Evolutionary conservation across 2,797 vertebrate genomes (phyloP).

Genomic region (Brotula barbata): DNA sequence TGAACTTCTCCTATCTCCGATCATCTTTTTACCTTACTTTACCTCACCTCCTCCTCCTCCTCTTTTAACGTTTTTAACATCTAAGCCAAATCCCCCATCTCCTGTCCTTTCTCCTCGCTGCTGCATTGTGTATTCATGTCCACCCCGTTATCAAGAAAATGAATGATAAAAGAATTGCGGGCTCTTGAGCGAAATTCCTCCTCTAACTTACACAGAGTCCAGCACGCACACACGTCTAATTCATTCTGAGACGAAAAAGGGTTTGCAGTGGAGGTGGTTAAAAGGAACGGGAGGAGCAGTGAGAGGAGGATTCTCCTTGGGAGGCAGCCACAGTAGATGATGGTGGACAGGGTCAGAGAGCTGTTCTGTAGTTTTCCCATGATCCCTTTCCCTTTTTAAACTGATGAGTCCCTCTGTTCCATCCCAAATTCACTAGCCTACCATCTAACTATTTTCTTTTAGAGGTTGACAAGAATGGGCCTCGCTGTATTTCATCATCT

Average conservation of each 20-base stretch:
- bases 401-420: constrained; percentile 30
- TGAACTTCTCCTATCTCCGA: neutral
- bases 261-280: constrained; percentile 1
- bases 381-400: neutral
- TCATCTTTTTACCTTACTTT: constrained; percentile 6
- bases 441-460: constrained; percentile 12
- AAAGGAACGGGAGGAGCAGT: constrained; percentile 6
- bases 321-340: constrained; percentile 6
- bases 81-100: too few relatives aligned
- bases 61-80: neutral
- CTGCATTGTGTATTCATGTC: too few relatives aligned
- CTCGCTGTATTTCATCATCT: constrained; percentile 22
- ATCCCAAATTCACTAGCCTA: constrained; percentile 5
- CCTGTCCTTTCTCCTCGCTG: too few relatives aligned
- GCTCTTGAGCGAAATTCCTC: constrained; percentile 1
- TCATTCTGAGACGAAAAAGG: constrained; percentile 6
- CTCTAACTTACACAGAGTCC: neutral
- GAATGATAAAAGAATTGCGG: constrained; percentile 23
- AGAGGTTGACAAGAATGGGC: constrained; percentile 1
- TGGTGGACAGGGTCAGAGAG: constrained; percentile 10
- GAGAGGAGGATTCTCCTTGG: neutral
- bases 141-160: constrained; percentile 26
- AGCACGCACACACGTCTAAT: constrained; percentile 1
- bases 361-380: neutral
- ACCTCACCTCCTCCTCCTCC: neutral